phyloP scores from a whole-genome alignment of 2,113 vertebrate species.

The Aleadryas rufinucha region DNA sequence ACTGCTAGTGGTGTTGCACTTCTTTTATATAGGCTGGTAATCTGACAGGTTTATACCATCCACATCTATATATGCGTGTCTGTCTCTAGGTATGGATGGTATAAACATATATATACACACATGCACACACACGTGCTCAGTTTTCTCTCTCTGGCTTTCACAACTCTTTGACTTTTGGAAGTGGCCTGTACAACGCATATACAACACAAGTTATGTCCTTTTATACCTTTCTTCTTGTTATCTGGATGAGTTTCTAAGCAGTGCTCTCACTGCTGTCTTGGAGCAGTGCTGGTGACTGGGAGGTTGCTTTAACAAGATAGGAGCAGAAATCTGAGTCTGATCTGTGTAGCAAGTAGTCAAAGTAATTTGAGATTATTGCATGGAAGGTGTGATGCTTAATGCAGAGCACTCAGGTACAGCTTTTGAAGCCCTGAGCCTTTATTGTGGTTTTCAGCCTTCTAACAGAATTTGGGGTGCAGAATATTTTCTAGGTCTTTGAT shows the following conservation, averaged over 20 bases:
- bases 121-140: background rate
- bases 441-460: background rate
- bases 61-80: accelerated
- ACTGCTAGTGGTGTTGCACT: background rate
- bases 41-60: background rate
- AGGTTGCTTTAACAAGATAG: background rate
- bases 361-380: background rate
- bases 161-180: background rate
- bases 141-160: background rate
- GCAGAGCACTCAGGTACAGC: background rate
- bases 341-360: background rate
- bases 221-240: background rate
- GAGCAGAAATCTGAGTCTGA: background rate
- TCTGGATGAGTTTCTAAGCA: background rate
- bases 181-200: background rate
- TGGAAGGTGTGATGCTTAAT: background rate
- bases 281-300: background rate
- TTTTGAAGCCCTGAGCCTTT: background rate
- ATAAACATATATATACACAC: too few species aligned
- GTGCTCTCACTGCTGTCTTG: background rate
- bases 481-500: background rate
- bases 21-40: background rate
- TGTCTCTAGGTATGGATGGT: background rate
- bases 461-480: background rate
- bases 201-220: background rate